Percentiles rank a stretch among this genome's conserved stretches.
Conservation (phyloP, 2,113 vertebrate genomes). For the Oreotrochilus melanogaster region DNA sequence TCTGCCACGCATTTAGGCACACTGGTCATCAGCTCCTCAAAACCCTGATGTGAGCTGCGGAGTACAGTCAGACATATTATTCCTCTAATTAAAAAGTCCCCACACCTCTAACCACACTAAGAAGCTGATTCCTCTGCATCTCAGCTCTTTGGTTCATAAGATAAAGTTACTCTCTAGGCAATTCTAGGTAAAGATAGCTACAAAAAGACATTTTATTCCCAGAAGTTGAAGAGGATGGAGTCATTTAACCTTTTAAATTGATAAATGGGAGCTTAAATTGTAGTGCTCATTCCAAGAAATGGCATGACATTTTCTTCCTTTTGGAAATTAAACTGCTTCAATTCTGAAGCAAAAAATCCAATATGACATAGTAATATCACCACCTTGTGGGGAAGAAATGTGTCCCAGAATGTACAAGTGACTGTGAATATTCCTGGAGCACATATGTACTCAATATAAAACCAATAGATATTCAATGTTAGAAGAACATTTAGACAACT, state of each 20-base stretch:
- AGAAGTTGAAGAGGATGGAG: not conserved
- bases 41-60: not conserved
- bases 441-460: not conserved
- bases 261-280: not conserved
- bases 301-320: not conserved
- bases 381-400: conserved; percentile 57
- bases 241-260: not conserved
- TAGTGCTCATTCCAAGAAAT: not conserved
- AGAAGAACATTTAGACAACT: too few relatives aligned
- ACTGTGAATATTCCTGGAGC: not conserved
- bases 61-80: not conserved
- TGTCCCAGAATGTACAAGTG: not conserved
- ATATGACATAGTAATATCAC: conserved; percentile 14
- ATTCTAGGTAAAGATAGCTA: not conserved
- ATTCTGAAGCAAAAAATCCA: not conserved
- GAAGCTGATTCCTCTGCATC: not conserved
- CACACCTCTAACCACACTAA: not conserved
- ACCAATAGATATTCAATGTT: not conserved
- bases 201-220: not conserved
- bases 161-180: not conserved
- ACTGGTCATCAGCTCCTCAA: not conserved
- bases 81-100: not conserved
- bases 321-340: not conserved
- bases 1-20: not conserved
- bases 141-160: not conserved